A percentile compares a stretch with the other conserved stretches of the same genome.
These are phyloP conservation scores for Meles meles DNA, from an alignment of 2,113 vertebrate genomes.

Conservation along the genomic window DNA sequence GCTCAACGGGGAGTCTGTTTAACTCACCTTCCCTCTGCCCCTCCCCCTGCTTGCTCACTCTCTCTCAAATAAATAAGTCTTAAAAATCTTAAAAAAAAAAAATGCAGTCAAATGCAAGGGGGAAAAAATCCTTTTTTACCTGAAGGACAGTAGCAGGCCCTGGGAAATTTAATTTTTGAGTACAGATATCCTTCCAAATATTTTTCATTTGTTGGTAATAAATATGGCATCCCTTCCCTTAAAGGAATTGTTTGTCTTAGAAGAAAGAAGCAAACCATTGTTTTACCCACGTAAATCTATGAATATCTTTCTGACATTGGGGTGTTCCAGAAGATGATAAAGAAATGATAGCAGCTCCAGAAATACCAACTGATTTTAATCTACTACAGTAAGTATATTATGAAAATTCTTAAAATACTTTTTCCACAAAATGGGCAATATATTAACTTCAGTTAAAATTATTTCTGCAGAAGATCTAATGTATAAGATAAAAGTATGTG, in stretches of 20 bases:
- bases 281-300: constrained; percentile 79
- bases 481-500: not conserved
- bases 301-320: constrained; percentile 85
- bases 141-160: constrained; percentile 25
- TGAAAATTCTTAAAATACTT: constrained; percentile 31
- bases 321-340: constrained; percentile 97
- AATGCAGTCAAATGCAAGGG: constrained; percentile 29
- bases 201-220: constrained; percentile 54
- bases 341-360: constrained; percentile 99
- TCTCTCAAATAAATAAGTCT: not conserved
- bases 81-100: not conserved
- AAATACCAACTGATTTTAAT: constrained; percentile 97
- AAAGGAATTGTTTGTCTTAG: constrained; percentile 74
- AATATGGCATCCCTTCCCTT: not conserved
- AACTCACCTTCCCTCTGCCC: not conserved
- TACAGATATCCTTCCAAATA: not conserved
- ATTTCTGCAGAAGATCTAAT: not conserved
- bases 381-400: constrained; percentile 92
- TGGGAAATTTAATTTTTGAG: constrained; percentile 41
- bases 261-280: constrained; percentile 76
- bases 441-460: constrained; percentile 41
- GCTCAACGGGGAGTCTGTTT: not conserved
- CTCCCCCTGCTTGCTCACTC: not conserved
- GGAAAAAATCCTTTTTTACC: constrained; percentile 16
- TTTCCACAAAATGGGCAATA: not conserved